These are phyloP conservation scores for Alentia gelatinosa DNA, from an alignment of 2,888 invertebrate genomes.

Conservation along the genomic window DNA sequence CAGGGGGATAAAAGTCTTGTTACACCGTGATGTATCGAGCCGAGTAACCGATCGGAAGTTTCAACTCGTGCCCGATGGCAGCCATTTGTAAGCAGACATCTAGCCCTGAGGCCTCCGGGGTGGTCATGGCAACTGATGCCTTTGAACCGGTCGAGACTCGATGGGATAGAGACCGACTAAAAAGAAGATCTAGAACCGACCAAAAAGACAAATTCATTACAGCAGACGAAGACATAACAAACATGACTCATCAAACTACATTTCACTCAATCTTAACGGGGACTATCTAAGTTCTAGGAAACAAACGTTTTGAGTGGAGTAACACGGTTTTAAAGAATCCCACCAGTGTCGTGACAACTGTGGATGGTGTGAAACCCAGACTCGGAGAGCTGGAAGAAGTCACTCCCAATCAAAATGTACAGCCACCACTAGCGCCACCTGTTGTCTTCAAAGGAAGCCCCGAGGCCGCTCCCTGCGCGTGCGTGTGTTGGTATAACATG, in stretches of 20 bases:
- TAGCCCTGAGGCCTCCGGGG: not conserved
- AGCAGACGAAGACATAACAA: too few species aligned
- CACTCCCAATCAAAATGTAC: not conserved
- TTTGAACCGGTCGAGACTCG: not conserved
- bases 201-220: too few species aligned
- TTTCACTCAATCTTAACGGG: too few species aligned
- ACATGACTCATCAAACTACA: too few species aligned
- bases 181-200: too few species aligned
- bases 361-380: not conserved
- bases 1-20: not conserved
- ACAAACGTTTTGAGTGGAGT: too few species aligned
- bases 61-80: not conserved
- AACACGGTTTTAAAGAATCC: too few species aligned
- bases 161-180: not conserved
- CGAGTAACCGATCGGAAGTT: not conserved
- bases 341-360: too few species aligned
- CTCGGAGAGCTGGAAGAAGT: not conserved
- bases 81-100: constrained; percentile 13
- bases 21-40: constrained; percentile 33
- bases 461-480: not conserved
- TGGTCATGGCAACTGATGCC: not conserved
- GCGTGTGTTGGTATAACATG: not conserved
- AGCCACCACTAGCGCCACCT: not conserved
- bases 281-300: too few species aligned
- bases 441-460: constrained; percentile 21